Base-by-base conservation (phyloP, 2,888 invertebrate genomes). In the Macrosoma leucophasiata region DNA sequence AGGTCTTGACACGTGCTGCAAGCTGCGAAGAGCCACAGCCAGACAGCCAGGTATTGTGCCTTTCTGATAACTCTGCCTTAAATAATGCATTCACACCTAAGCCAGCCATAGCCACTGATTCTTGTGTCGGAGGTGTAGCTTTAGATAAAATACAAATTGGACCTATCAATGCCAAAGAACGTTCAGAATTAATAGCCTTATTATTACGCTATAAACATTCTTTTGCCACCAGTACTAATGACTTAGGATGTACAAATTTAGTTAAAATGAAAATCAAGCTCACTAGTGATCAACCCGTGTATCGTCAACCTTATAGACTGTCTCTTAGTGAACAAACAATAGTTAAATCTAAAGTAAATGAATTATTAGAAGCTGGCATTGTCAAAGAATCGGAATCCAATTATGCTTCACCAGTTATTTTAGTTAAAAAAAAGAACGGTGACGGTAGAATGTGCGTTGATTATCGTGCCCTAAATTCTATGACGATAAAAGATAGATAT, bases 381-480 rank as follows among this genome's bases (percentile, higher is more conserved):
- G 20, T 32, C 4, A n/a, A 13, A 20, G 10, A n/a, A 2, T 32
- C 32, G 1, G 25, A 32, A 6, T 32, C 32, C 8, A 14, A 11
- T 6, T 32, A 25, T 18, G 32, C 53, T 0, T 50, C 50, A 19
- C 53, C 56, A 0, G 38, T 55, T 1, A 4, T 57, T 1, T 12
- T 58, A 1, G 52, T 54, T 0, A 26, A 28, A 13, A 41, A 41
- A 11, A 34, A 35, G 21, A 31, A 17, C 5, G 41, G 41, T 1
- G 35, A 35, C 9, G 9, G 19, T 8, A 9, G 41, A 4, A 18
- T 41, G 7, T 41, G 41, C n/a, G 20, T 41, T n/a, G 41, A 41
- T 32, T 41, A 38, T 27, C 30, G 41, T 13, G 37, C 31, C 1
- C 23, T 67, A 1, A 70, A 70, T 35, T 31, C 37, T 3, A 43